Evolutionary conservation across 2,113 vertebrate genomes (phyloP).

Genomic region (Chitala chitala): DNA sequence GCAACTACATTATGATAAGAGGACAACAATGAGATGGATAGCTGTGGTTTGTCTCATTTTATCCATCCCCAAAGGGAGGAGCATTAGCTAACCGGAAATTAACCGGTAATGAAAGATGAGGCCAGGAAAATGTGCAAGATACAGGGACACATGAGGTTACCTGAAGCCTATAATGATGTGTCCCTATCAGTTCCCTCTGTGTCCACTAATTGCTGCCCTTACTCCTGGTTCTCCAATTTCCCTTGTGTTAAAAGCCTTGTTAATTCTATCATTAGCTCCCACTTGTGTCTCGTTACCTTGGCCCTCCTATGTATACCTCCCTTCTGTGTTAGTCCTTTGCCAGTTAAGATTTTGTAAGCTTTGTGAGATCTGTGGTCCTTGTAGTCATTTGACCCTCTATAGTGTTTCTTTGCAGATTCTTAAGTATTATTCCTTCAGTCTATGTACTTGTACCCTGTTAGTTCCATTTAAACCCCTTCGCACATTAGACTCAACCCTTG

Average conservation of each 20-base stretch:
- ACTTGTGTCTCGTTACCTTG: too few relatives aligned
- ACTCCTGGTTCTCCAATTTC: background rate
- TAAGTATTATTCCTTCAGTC: too few relatives aligned
- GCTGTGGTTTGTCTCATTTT: conserved; percentile 8
- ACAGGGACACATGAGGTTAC: background rate
- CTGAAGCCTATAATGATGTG: background rate
- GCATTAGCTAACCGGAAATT: conserved; percentile 17
- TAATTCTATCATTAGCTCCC: background rate
- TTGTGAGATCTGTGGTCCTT: too few relatives aligned
- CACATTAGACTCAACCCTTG: too few relatives aligned
- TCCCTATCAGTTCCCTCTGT: background rate
- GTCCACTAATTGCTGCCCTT: background rate
- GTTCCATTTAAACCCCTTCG: too few relatives aligned
- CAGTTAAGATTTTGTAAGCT: background rate
- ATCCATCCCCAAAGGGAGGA: conserved; percentile 20
- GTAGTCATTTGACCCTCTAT: too few relatives aligned
- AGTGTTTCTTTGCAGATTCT: too few relatives aligned
- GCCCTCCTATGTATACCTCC: too few relatives aligned
- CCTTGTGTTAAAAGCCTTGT: background rate
- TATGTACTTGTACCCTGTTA: too few relatives aligned
- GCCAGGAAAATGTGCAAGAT: background rate
- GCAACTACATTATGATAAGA: conserved; percentile 1
- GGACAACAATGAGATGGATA: background rate
- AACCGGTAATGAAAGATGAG: conserved; percentile 13
- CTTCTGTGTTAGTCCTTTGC: too few relatives aligned